Evolutionary conservation across 2,113 vertebrate genomes (phyloP).

Genomic region (Nycticryphes semicollaris): DNA sequence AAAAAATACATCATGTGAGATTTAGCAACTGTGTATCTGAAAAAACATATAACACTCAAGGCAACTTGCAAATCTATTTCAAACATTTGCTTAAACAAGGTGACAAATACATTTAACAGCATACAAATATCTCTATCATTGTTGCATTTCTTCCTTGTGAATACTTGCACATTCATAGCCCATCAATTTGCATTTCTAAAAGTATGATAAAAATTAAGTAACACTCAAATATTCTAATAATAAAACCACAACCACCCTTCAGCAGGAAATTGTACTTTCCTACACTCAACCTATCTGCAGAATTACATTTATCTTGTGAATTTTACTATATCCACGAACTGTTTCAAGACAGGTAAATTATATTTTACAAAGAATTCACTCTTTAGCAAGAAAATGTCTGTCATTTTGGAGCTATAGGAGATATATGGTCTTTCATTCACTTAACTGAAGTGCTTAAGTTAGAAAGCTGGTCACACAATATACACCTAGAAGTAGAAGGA

Average conservation of each 20-base stretch:
- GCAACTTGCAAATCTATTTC: background rate
- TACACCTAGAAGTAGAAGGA: background rate
- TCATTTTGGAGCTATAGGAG: background rate
- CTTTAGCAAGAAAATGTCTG: background rate
- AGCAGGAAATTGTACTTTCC: background rate
- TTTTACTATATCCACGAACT: background rate
- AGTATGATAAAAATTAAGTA: background rate
- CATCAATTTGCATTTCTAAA: background rate
- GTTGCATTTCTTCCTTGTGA: background rate
- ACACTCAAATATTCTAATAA: background rate
- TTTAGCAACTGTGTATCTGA: background rate
- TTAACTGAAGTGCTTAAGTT: background rate
- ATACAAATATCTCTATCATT: background rate
- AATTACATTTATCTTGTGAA: background rate
- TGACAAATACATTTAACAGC: background rate
- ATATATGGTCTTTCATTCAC: background rate
- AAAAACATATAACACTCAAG: background rate
- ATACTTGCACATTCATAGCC: background rate
- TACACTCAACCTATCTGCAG: background rate
- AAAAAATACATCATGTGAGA: background rate
- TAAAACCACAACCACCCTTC: background rate
- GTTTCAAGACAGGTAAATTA: background rate
- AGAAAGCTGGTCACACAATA: background rate
- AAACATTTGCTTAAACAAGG: background rate
- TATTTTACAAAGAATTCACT: background rate